Evolutionary conservation across 2,797 vertebrate genomes (phyloP).

Genomic region (Pristis pectinata): DNA sequence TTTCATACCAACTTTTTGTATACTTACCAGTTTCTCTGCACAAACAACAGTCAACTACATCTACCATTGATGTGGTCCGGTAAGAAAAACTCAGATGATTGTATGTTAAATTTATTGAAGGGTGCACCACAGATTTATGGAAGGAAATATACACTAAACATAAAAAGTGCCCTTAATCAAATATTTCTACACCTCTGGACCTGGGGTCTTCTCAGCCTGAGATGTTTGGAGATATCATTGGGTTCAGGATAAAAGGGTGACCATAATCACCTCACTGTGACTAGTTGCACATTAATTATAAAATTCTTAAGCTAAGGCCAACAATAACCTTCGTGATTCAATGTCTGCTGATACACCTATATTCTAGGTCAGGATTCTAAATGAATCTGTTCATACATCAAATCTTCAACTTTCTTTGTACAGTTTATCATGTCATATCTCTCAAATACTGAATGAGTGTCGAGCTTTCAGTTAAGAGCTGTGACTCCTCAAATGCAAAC

Average conservation of each 20-base stretch:
- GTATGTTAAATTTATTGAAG: constrained; percentile 26
- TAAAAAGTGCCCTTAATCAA: constrained; percentile 9
- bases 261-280: background rate
- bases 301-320: background rate
- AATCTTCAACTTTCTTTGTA: background rate
- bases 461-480: background rate
- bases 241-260: background rate
- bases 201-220: background rate
- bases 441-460: background rate
- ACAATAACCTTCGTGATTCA: background rate
- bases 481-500: background rate
- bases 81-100: constrained; percentile 7
- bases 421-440: background rate
- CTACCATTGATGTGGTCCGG: background rate
- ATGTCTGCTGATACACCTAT: background rate
- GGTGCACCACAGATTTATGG: background rate
- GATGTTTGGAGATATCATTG: background rate
- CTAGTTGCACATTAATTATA: background rate
- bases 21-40: background rate
- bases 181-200: background rate
- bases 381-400: background rate
- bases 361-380: background rate
- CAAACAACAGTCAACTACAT: background rate
- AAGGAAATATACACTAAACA: constrained; percentile 13
- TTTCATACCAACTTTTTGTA: background rate